These are phyloP conservation scores for Phyto melanocephala DNA, from an alignment of 2,888 invertebrate species.

Conservation along the genomic window DNA sequence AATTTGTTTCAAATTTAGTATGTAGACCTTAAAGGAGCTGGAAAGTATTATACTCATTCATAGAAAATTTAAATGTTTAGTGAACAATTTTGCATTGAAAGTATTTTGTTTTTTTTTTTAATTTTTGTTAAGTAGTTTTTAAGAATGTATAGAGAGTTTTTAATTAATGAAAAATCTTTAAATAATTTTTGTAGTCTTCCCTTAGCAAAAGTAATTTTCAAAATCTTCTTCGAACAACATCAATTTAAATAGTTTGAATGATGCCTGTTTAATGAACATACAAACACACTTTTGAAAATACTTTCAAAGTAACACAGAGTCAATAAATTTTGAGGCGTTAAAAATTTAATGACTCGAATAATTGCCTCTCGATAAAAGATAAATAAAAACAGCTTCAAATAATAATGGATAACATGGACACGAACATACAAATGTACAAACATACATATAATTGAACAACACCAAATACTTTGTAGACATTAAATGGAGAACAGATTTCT, in stretches of 20 bases:
- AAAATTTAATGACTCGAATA: slow-evolving; percentile 71
- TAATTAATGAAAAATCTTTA: no score
- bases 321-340: slow-evolving; percentile 68
- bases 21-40: no score
- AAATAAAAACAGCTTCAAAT: slow-evolving; percentile 60
- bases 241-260: not conserved
- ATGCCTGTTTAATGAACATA: not conserved
- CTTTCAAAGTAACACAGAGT: not conserved
- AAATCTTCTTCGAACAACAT: no score
- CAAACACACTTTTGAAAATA: not conserved
- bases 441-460: slow-evolving; percentile 15
- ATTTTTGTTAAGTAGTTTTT: no score
- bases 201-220: no score
- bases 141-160: no score
- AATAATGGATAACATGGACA: not conserved
- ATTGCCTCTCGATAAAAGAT: slow-evolving; percentile 64
- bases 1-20: no score
- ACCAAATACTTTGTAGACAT: slow-evolving; percentile 11
- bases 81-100: no score
- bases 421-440: not conserved
- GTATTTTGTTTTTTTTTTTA: no score
- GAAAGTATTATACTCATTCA: no score
- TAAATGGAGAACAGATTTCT: slow-evolving; percentile 7
- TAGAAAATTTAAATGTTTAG: no score
- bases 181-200: no score